Conservation (phyloP, 2,797 vertebrate species). For the Rhadinocentrus ornatus region DNA sequence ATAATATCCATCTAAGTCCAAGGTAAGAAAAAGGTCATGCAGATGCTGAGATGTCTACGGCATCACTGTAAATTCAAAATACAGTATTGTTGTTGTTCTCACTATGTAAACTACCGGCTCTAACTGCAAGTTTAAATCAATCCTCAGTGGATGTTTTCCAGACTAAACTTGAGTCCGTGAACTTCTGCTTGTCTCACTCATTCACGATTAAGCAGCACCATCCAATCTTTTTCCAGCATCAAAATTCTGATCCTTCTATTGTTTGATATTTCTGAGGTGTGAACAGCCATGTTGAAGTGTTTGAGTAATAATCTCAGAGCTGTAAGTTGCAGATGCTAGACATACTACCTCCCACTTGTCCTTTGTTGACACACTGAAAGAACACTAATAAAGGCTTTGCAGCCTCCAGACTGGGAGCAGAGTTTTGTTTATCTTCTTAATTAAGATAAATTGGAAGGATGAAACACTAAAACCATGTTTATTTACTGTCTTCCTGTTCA, state of each 20-base stretch:
- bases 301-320: slow-evolving; percentile 13
- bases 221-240: slow-evolving; percentile 18
- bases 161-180: slow-evolving; percentile 42
- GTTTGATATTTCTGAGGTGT: slow-evolving; percentile 16
- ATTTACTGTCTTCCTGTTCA: slow-evolving; percentile 62
- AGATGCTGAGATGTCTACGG: slow-evolving; percentile 2
- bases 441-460: slow-evolving; percentile 68
- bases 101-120: slow-evolving; percentile 31
- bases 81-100: slow-evolving; percentile 4
- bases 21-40: not conserved
- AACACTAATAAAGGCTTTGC: slow-evolving; percentile 18
- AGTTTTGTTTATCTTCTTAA: slow-evolving; percentile 70
- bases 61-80: slow-evolving; percentile 18
- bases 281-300: slow-evolving; percentile 25
- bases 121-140: slow-evolving; percentile 19
- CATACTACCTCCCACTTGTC: not conserved
- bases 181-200: slow-evolving; percentile 15
- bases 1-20: not conserved
- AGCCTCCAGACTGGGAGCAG: slow-evolving; percentile 37
- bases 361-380: slow-evolving; percentile 5
- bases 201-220: slow-evolving; percentile 28
- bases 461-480: slow-evolving; percentile 74
- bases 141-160: slow-evolving; percentile 49
- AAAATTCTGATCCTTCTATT: not conserved
- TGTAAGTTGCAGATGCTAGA: slow-evolving; percentile 8